These are phyloP conservation scores for Cremastinae sp. DNA, from an alignment of 2,888 invertebrate genomes.

Conservation along the genomic window DNA sequence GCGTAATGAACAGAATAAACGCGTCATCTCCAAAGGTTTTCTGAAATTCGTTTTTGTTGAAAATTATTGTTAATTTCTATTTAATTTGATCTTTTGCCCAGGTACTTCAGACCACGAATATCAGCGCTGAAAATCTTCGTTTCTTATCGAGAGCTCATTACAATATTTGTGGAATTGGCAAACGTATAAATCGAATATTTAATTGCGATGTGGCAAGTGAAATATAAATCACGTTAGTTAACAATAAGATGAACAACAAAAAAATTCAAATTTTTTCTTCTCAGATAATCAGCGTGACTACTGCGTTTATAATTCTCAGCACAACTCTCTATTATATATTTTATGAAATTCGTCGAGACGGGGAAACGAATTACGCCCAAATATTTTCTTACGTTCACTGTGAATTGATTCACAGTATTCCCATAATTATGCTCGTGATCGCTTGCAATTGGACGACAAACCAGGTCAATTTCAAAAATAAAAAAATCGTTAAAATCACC, in stretches of 20 bases:
- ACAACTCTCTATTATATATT: constrained; percentile 54
- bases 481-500: background rate
- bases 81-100: background rate
- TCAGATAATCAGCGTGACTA: constrained; percentile 41
- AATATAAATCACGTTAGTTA: constrained; percentile 41
- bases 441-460: constrained; percentile 55
- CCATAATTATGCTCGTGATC: constrained; percentile 50
- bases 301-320: constrained; percentile 48
- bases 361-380: constrained; percentile 30
- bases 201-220: constrained; percentile 43
- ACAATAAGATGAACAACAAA: background rate
- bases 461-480: constrained; percentile 30
- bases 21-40: constrained; percentile 51
- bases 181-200: constrained; percentile 44
- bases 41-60: background rate
- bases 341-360: constrained; percentile 40
- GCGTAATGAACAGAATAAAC: constrained; percentile 43
- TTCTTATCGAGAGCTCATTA: constrained; percentile 46
- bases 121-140: constrained; percentile 54
- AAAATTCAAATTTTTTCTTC: background rate
- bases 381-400: constrained; percentile 47
- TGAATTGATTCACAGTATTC: constrained; percentile 50
- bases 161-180: constrained; percentile 47
- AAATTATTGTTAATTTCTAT: background rate
- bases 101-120: constrained; percentile 35